Evolutionary conservation across 2,797 vertebrate genomes (phyloP).

Genomic region (Pteronotus mesoamericanus): DNA sequence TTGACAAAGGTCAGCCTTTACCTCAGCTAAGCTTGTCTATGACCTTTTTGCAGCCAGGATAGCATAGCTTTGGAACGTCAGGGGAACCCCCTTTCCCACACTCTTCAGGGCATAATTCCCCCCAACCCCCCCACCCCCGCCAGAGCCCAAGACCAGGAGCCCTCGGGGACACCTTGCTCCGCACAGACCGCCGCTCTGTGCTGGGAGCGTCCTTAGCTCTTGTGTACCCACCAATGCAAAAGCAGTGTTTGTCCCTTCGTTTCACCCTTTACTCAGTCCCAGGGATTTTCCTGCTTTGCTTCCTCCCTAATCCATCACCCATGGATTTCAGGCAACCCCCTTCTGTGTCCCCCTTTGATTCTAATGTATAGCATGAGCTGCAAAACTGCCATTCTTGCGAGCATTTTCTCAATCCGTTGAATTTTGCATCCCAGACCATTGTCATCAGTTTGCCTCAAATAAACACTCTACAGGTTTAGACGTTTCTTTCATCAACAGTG

Average conservation of each 20-base stretch:
- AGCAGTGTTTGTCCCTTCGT: not conserved
- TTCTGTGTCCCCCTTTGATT: not conserved
- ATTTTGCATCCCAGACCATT: no score
- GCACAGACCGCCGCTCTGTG: not conserved
- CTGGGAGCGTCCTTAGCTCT: not conserved
- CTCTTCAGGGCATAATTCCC: not conserved
- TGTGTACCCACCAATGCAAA: not conserved
- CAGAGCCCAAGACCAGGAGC: not conserved
- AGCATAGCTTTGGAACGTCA: not conserved
- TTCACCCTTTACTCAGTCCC: not conserved
- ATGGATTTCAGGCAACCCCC: rapidly evolving
- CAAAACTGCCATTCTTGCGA: not conserved
- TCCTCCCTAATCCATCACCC: not conserved
- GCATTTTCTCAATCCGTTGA: not conserved
- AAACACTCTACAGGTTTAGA: not conserved
- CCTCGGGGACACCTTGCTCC: not conserved
- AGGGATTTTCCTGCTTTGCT: not conserved
- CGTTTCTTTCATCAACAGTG: not conserved
- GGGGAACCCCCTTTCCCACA: not conserved
- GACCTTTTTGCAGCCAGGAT: not conserved
- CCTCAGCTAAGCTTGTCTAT: not conserved
- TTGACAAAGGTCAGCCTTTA: not conserved
- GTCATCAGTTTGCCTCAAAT: not conserved
- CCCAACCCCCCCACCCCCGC: no score
- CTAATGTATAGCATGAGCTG: not conserved